phyloP scores from a whole-genome alignment of 2,888 invertebrate genomes.

The Apocheima hispidaria region DNA sequence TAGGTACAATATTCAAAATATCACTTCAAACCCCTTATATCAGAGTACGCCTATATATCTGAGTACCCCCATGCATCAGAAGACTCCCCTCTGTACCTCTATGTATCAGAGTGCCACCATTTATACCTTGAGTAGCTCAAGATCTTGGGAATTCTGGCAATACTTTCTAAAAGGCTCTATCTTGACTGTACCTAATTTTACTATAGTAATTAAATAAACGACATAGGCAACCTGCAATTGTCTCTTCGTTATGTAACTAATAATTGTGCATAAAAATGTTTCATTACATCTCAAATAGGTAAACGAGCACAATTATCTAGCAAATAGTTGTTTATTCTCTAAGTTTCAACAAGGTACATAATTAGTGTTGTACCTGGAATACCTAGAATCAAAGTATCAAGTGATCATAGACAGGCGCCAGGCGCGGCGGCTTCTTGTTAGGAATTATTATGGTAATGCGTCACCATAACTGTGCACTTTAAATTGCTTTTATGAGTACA shows the following conservation, averaged over 20 bases:
- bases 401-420: conserved; percentile 78
- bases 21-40: too few species aligned
- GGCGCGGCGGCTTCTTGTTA: conserved; percentile 75
- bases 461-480: conserved; percentile 65
- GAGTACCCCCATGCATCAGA: too few species aligned
- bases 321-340: conserved; percentile 75
- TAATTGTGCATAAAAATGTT: conserved; percentile 26
- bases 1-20: too few species aligned
- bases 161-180: too few species aligned
- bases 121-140: too few species aligned
- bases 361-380: conserved; percentile 78
- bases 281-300: conserved; percentile 55
- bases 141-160: too few species aligned
- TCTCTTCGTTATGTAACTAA: conserved; percentile 23
- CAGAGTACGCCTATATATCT: too few species aligned
- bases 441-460: conserved; percentile 79
- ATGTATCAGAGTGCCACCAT: too few species aligned
- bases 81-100: too few species aligned
- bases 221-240: conserved; percentile 18
- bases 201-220: conserved; percentile 37
- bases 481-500: conserved; percentile 49
- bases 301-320: conserved; percentile 74
- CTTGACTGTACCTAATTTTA: background rate
- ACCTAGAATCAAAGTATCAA: background rate
- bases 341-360: conserved; percentile 76